A percentile compares a stretch with the other conserved stretches of the same genome.
Conservation (phyloP, 1,140 invertebrate species). For the Delia radicum region DNA sequence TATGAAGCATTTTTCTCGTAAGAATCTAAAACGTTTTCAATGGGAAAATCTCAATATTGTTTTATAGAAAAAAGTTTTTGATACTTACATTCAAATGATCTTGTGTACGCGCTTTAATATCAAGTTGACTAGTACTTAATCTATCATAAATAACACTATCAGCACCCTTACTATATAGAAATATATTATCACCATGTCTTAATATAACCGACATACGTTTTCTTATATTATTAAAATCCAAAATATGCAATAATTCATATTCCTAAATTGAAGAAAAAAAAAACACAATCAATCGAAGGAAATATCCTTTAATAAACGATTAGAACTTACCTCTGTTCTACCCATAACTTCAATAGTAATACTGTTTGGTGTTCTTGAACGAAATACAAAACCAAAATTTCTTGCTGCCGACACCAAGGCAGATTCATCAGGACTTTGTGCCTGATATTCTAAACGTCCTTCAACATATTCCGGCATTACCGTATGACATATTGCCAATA, state of each 20-base stretch:
- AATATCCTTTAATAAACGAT: not conserved
- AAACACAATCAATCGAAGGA: not conserved
- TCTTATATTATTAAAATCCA: constrained; percentile 98
- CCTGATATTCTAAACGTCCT: constrained; percentile 67
- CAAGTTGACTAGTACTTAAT: constrained; percentile 73
- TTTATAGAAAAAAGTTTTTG: not conserved
- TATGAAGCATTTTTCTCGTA: too few relatives aligned
- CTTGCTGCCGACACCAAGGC: constrained; percentile 95
- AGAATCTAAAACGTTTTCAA: not conserved
- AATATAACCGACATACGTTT: constrained; percentile 99
- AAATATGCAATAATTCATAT: constrained; percentile 93
- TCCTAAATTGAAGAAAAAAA: constrained; percentile 43
- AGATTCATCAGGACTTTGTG: constrained; percentile 97
- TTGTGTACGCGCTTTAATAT: constrained; percentile 78
- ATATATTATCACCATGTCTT: constrained; percentile 80
- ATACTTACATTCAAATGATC: constrained; percentile 89
- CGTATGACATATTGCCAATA: constrained; percentile 91
- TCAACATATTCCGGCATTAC: constrained; percentile 95
- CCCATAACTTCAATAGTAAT: constrained; percentile 91
- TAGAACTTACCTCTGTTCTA: constrained; percentile 67
- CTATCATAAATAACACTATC: constrained; percentile 97
- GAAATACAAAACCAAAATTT: constrained; percentile 99
- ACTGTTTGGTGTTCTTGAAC: constrained; percentile 87
- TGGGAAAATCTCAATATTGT: not conserved
- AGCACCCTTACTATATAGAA: constrained; percentile 96